Base-by-base conservation (phyloP, 2,888 invertebrate genomes). In the Meta bourneti region DNA sequence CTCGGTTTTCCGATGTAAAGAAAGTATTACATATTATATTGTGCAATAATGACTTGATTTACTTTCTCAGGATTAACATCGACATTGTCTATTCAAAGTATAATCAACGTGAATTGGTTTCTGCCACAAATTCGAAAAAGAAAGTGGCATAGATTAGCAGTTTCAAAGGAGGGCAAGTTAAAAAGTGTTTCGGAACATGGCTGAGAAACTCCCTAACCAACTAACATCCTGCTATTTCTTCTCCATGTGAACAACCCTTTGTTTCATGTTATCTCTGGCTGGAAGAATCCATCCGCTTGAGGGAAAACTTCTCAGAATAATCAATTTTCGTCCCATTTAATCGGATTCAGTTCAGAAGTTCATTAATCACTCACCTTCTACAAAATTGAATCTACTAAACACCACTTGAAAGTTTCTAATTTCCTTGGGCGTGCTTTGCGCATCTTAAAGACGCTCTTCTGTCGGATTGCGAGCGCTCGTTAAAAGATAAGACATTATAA, bases 251-350 rank as follows among this genome's bases (percentile, higher is more conserved):
- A 61, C 61, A 6, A 5, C 54, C 83, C 54, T 83, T 83, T 83
- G 83, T 83, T 83, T 83, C 72, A 72, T 83, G 54, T 74, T 83
- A 83, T 83, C 83, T 83, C 34, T 6, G 2, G 51, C 34, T 71
- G 51, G 13, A 19, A 48, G 82, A 83, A 72, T 83, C 34, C 74
- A 83, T 72, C 52, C 54, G 74, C 83, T 74, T 34, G 54, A 83
- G 83, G 83, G 83, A 52, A 83, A 83, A 72, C 82, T 82, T 82
- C 83, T 83, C 52, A 20, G 83, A 74, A 74, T 83, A 83, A 83
- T 83, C 83, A 83, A 83, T 83, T 83, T 83, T 83, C 83, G 83
- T 83, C 83, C 83, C 83, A 74, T 83, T 83, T 83, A 83, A 83
- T 83, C 83, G 74, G 51, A 86, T 86, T 86, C 79, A 87, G 71